Percentiles rank a stretch among this genome's conserved stretches.
Conservation (phyloP, 2,888 invertebrate species). For the Autographa pulchrina region DNA sequence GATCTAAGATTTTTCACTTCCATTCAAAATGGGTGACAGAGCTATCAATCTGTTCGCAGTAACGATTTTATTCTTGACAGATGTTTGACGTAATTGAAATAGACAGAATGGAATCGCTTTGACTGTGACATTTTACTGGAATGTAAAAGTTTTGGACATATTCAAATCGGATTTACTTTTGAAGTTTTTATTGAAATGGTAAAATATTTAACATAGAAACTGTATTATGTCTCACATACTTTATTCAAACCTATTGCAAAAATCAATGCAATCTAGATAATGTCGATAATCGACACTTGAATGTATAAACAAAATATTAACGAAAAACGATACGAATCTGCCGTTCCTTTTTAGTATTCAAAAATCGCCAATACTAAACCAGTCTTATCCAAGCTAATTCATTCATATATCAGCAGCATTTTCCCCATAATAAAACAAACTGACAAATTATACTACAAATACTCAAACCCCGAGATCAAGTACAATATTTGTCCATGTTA, state of each 20-base stretch:
- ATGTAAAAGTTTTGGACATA: neutral
- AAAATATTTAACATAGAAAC: neutral
- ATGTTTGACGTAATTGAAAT: constrained; percentile 28
- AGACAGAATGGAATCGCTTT: constrained; percentile 30
- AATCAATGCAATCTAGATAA: too few relatives aligned
- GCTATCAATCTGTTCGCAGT: constrained; percentile 42
- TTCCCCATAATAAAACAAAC: neutral
- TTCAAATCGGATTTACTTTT: neutral
- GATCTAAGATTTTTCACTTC: constrained; percentile 29
- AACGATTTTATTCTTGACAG: constrained; percentile 36
- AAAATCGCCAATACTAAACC: too few relatives aligned
- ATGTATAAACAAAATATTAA: too few relatives aligned
- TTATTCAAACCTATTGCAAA: too few relatives aligned
- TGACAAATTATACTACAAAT: neutral
- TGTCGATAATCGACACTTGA: too few relatives aligned
- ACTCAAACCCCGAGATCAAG: neutral
- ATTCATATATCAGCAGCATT: neutral
- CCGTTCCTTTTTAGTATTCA: too few relatives aligned
- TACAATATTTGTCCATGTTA: neutral
- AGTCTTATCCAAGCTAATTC: neutral
- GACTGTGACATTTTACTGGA: constrained; percentile 18
- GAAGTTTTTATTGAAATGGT: neutral
- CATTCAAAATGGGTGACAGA: constrained; percentile 32
- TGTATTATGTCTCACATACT: too few relatives aligned
- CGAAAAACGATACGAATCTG: too few relatives aligned